Evolutionary conservation across 2,797 vertebrate genomes (phyloP).

Genomic region (Gymnodraco acuticeps): DNA sequence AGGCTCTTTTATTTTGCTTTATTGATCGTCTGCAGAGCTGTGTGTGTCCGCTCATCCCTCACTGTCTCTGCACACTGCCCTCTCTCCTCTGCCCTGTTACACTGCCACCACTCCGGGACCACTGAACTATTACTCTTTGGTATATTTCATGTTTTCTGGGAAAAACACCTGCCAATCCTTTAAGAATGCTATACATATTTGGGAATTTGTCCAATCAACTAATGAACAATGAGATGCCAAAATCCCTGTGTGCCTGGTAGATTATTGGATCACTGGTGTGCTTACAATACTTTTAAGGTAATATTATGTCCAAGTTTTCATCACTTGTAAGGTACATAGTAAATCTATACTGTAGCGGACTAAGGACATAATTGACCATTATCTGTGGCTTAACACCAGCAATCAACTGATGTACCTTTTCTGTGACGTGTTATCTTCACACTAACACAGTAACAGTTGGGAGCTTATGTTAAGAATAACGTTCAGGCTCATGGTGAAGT

Average conservation of each 20-base stretch:
- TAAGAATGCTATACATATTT: neutral
- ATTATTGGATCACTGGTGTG: neutral
- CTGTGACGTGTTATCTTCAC: too few species aligned
- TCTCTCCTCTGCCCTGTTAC: conserved; percentile 11
- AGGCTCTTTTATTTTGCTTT: conserved; percentile 39
- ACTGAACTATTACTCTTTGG: conserved; percentile 9
- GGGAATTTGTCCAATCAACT: neutral
- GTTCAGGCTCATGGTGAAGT: too few species aligned
- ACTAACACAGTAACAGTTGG: too few species aligned
- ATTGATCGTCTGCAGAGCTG: conserved; percentile 46
- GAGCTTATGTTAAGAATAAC: too few species aligned
- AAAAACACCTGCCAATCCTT: neutral
- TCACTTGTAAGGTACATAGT: too few species aligned
- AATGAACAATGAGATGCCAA: neutral
- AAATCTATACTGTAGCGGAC: too few species aligned
- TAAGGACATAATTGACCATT: too few species aligned
- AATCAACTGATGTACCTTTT: too few species aligned
- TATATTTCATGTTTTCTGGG: conserved; percentile 12
- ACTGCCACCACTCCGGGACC: conserved; percentile 8
- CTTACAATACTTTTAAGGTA: neutral
- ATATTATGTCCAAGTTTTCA: too few species aligned
- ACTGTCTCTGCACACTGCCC: conserved; percentile 5
- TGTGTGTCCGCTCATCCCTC: conserved; percentile 45
- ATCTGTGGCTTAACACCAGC: too few species aligned
- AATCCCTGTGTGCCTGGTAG: neutral